phyloP scores from a whole-genome alignment of 2,888 invertebrate genomes.

The Sarcophaga caerulescens region DNA sequence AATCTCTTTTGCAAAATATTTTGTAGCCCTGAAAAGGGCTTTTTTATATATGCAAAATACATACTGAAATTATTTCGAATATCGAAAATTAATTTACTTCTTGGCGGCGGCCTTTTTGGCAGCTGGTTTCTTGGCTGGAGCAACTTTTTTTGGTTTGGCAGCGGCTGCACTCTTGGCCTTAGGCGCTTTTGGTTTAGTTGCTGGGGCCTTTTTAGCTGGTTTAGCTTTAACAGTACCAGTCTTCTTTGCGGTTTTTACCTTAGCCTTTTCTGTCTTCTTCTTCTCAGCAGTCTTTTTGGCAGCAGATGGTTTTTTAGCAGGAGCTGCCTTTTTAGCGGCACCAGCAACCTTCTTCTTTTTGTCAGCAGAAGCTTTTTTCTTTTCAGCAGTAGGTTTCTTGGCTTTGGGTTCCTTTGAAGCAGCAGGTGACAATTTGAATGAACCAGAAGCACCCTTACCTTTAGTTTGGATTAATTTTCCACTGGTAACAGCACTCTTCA shows the following conservation, averaged over 20 bases:
- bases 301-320: conserved; percentile 4
- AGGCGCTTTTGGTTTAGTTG: background rate
- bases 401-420: conserved; percentile 76
- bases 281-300: background rate
- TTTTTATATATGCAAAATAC: background rate
- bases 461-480: conserved; percentile 77
- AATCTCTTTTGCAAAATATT: too few relatives aligned
- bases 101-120: too few relatives aligned
- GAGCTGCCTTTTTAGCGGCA: background rate
- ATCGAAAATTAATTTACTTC: too few relatives aligned
- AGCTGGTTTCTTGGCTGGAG: background rate
- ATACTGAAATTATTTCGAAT: background rate
- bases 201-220: too few relatives aligned
- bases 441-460: conserved; percentile 15
- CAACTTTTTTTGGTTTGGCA: background rate
- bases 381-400: conserved; percentile 3
- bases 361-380: too few relatives aligned
- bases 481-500: too few relatives aligned
- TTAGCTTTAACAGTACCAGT: too few relatives aligned
- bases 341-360: too few relatives aligned
- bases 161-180: background rate
- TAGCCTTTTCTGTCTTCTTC: too few relatives aligned
- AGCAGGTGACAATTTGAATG: conserved; percentile 12
- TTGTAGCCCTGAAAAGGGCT: too few relatives aligned
- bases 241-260: too few relatives aligned